phyloP scores from a whole-genome alignment of 2,113 vertebrate genomes.

The Lepisosteus oculatus region DNA sequence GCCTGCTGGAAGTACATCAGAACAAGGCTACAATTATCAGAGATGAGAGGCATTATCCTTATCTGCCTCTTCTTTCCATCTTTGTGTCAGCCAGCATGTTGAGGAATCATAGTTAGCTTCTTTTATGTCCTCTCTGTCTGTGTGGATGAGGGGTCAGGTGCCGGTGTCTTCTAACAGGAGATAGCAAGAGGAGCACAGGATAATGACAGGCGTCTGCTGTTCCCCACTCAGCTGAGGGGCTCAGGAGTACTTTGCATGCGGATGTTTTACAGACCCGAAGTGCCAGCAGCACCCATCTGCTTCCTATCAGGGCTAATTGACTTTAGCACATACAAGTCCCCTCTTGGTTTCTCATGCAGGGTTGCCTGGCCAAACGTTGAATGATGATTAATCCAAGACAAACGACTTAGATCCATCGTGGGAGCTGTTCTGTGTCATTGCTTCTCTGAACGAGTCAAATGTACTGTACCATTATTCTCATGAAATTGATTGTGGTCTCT shows the following conservation, averaged over 20 bases:
- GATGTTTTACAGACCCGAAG: slow-evolving; percentile 7
- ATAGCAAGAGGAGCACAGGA: too few species aligned
- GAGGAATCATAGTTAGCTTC: too few species aligned
- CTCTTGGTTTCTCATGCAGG: slow-evolving; percentile 3
- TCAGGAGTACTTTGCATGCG: not conserved
- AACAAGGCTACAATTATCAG: slow-evolving; percentile 1
- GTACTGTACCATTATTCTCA: too few species aligned
- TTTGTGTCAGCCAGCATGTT: too few species aligned
- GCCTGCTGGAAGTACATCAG: not conserved
- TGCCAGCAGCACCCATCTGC: slow-evolving; percentile 23
- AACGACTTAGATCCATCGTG: not conserved
- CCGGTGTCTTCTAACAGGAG: too few species aligned
- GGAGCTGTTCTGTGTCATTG: slow-evolving; percentile 3
- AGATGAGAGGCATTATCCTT: slow-evolving; percentile 3
- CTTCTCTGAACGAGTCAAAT: too few species aligned
- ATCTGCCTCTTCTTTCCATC: too few species aligned
- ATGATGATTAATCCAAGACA: slow-evolving; percentile 4
- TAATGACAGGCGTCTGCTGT: too few species aligned
- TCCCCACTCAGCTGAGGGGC: slow-evolving; percentile 3
- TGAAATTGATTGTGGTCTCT: too few species aligned
- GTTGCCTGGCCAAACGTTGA: not conserved
- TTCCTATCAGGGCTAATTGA: slow-evolving; percentile 23
- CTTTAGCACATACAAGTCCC: slow-evolving; percentile 11
- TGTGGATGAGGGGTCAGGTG: too few species aligned
- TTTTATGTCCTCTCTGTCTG: too few species aligned